Conservation (phyloP, 2,113 vertebrate genomes). For the Morone saxatilis region DNA sequence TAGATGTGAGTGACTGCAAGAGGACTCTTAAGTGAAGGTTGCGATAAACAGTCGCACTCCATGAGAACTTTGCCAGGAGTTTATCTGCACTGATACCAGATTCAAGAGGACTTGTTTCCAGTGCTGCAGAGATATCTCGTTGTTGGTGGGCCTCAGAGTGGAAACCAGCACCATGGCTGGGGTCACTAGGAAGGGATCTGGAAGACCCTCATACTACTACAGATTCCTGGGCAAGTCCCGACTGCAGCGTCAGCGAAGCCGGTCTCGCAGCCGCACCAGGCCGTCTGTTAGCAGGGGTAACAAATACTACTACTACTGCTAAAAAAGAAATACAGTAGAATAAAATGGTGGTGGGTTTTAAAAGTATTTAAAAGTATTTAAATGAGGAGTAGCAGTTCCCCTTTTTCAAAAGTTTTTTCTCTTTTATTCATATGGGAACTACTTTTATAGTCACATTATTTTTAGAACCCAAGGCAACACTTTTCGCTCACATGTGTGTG, state of each 20-base stretch:
- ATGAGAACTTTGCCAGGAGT: constrained; percentile 35
- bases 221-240: constrained; percentile 94
- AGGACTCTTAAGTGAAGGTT: constrained; percentile 37
- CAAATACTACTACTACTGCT: constrained; percentile 51
- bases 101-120: constrained; percentile 41
- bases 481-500: not conserved
- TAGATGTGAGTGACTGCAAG: constrained; percentile 13
- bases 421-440: constrained; percentile 1
- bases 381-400: not conserved
- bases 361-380: not conserved
- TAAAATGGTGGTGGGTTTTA: not conserved
- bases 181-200: constrained; percentile 92
- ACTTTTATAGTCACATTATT: constrained; percentile 13
- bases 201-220: constrained; percentile 95
- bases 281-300: constrained; percentile 89
- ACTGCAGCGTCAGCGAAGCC: constrained; percentile 95
- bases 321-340: not conserved
- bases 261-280: constrained; percentile 94
- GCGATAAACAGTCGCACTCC: constrained; percentile 15
- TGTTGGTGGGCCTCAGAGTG: not conserved
- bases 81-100: constrained; percentile 42
- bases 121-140: constrained; percentile 5
- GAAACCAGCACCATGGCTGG: constrained; percentile 88
- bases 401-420: not conserved
- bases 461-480: constrained; percentile 8